A percentile compares a stretch with the other conserved stretches of the same genome.
Evolutionary conservation across 2,113 vertebrate genomes (phyloP).

Genomic region (Dunckerocampus dactyliophorus): DNA sequence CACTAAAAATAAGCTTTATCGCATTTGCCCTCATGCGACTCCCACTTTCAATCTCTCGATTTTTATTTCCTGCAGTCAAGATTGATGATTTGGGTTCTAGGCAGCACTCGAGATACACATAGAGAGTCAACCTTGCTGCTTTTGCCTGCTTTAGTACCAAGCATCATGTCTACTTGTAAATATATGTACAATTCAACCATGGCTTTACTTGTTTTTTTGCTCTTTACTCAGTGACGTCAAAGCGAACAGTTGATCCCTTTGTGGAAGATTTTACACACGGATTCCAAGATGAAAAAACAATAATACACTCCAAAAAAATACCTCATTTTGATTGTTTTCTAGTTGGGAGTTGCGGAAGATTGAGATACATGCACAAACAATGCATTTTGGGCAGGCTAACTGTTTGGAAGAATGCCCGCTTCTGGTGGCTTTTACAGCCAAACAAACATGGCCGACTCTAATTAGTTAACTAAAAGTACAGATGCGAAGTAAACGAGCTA

Average conservation of each 20-base stretch:
- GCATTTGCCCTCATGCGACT: constrained; percentile 10
- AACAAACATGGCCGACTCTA: no score
- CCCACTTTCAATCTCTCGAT: not conserved
- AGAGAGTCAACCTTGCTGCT: constrained; percentile 13
- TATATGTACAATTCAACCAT: constrained; percentile 63
- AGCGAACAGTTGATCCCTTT: not conserved
- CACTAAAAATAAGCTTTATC: constrained; percentile 34
- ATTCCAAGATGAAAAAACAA: not conserved
- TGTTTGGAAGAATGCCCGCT: no score
- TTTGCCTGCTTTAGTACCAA: constrained; percentile 8
- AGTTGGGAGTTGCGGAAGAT: not conserved
- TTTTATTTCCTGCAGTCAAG: constrained; percentile 1
- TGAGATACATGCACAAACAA: not conserved
- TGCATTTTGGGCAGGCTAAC: not conserved
- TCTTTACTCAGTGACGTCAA: constrained; percentile 20
- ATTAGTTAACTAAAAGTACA: no score
- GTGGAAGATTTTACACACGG: not conserved
- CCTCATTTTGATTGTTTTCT: not conserved
- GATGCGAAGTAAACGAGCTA: no score
- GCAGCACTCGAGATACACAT: constrained; percentile 19
- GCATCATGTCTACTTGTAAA: constrained; percentile 14
- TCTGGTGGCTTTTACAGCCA: no score
- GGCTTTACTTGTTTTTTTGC: constrained; percentile 48
- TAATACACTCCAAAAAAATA: not conserved
- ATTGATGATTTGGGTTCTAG: constrained; percentile 10